Evolutionary conservation across 2,113 vertebrate genomes (phyloP).

Genomic region (Notothenia coriiceps): DNA sequence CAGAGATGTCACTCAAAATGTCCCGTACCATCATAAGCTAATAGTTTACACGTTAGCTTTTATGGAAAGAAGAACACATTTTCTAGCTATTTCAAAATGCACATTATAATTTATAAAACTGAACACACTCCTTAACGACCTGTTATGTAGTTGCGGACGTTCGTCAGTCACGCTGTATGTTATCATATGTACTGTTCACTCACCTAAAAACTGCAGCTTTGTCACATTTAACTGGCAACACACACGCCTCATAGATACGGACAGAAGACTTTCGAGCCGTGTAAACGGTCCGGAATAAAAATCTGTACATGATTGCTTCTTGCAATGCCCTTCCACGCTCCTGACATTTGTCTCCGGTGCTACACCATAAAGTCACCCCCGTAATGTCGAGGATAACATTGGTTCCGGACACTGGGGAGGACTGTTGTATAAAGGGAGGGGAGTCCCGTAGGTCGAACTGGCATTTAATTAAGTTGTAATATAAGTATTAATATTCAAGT

Average conservation of each 20-base stretch:
- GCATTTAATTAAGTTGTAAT: not conserved
- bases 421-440: not conserved
- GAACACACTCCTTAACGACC: not conserved
- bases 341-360: conserved; percentile 21
- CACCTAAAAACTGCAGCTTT: conserved; percentile 62
- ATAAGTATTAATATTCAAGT: not conserved
- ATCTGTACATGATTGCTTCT: conserved; percentile 73
- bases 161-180: not conserved
- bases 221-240: conserved; percentile 44
- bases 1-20: too few relatives aligned
- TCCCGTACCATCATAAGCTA: not conserved
- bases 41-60: not conserved
- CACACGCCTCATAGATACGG: conserved; percentile 5
- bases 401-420: conserved; percentile 56
- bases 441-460: not conserved
- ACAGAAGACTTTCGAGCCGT: conserved; percentile 32
- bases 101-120: too few relatives aligned
- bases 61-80: not conserved
- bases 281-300: conserved; percentile 38
- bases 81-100: not conserved
- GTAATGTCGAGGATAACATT: not conserved
- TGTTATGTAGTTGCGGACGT: not conserved
- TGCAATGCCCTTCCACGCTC: conserved; percentile 66
- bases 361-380: conserved; percentile 31
- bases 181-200: conserved; percentile 16